These are phyloP conservation scores for Drymonia ruficornis DNA, from an alignment of 2,888 invertebrate genomes.

Conservation along the genomic window DNA sequence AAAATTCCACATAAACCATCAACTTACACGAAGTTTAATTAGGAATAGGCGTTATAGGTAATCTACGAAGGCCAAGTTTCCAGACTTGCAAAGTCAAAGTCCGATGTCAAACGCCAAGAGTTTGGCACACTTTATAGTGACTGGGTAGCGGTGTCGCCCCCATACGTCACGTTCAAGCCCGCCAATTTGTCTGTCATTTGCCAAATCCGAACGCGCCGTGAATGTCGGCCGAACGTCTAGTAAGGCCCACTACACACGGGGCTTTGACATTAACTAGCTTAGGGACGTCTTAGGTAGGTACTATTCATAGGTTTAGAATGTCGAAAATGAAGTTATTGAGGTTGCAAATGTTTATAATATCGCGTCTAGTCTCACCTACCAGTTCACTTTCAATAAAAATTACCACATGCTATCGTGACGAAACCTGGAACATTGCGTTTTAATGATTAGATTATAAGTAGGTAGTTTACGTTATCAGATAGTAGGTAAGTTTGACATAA, in stretches of 20 bases:
- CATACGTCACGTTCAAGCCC: conserved; percentile 67
- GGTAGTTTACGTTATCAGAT: no score
- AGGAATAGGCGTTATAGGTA: neutral
- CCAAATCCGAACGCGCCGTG: conserved; percentile 66
- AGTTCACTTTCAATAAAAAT: no score
- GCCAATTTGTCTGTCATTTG: conserved; percentile 75
- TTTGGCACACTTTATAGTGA: conserved; percentile 38
- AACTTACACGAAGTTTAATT: neutral
- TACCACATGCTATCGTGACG: no score
- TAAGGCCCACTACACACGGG: conserved; percentile 6
- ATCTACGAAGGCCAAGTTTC: conserved; percentile 15
- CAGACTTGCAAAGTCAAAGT: conserved; percentile 27
- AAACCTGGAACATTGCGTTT: no score
- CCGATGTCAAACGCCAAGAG: conserved; percentile 40
- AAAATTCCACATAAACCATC: neutral
- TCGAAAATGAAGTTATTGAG: no score
- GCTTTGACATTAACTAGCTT: conserved; percentile 1
- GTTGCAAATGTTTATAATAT: no score
- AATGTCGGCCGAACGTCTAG: conserved; percentile 52
- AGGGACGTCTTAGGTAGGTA: neutral
- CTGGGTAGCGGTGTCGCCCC: conserved; percentile 50
- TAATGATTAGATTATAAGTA: no score
- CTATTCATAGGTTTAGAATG: no score
- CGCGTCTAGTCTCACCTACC: no score
- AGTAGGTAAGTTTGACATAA: no score